These are phyloP conservation scores for Menidia menidia DNA, from an alignment of 2,797 vertebrate species.

Conservation along the genomic window DNA sequence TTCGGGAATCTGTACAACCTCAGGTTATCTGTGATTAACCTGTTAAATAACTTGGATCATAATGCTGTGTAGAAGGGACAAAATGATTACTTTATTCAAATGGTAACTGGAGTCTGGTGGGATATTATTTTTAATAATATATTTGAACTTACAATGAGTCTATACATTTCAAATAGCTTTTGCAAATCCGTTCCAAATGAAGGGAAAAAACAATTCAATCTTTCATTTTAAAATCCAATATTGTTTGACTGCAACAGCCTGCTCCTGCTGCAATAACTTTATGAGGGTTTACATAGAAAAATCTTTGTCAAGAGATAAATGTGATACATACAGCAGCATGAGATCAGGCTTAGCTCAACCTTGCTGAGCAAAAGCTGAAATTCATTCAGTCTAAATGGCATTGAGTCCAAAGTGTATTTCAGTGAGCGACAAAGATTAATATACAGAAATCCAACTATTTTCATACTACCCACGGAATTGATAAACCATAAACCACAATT, in stretches of 20 bases:
- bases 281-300: not conserved
- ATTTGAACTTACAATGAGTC: not conserved
- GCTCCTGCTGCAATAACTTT: not conserved
- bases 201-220: not conserved
- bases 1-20: slow-evolving; percentile 21
- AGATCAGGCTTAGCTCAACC: not conserved
- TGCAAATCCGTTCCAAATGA: not conserved
- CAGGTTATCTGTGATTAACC: not conserved
- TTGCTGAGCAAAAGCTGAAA: slow-evolving; percentile 5
- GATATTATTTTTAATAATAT: no score
- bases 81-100: slow-evolving; percentile 4
- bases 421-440: slow-evolving; percentile 3
- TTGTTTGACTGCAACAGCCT: not conserved
- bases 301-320: not conserved
- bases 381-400: slow-evolving; percentile 3
- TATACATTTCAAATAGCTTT: not conserved
- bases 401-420: not conserved
- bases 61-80: not conserved
- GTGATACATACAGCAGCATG: not conserved
- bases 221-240: not conserved
- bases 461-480: slow-evolving; percentile 15
- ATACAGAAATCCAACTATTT: slow-evolving; percentile 4
- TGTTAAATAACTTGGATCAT: slow-evolving; percentile 23
- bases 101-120: not conserved
- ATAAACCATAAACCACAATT: slow-evolving; percentile 13